Percentiles rank a stretch among this genome's conserved stretches.
phyloP scores from a whole-genome alignment of 2,888 invertebrate species.

The Oasisia sp. region DNA sequence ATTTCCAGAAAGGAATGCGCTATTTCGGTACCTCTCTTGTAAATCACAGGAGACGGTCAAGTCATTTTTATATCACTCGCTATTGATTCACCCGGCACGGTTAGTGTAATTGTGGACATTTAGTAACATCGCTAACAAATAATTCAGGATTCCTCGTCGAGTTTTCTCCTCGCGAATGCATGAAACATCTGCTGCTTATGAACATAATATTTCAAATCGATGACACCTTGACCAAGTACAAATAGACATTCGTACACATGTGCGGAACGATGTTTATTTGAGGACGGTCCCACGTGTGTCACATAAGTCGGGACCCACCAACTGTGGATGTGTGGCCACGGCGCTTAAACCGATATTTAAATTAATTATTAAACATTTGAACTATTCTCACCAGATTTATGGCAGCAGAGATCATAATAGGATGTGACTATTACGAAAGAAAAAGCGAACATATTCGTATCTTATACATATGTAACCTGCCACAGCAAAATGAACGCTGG shows the following conservation, averaged over 20 bases:
- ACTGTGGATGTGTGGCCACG: too few relatives aligned
- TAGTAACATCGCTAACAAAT: background rate
- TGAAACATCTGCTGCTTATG: background rate
- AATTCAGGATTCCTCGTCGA: background rate
- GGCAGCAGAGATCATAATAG: too few relatives aligned
- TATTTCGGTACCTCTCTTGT: too few relatives aligned
- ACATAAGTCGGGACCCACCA: background rate
- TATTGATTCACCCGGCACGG: background rate
- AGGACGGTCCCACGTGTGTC: background rate
- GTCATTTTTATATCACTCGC: background rate
- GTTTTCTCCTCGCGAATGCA: background rate
- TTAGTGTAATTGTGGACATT: background rate
- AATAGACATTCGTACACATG: background rate
- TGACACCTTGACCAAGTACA: background rate
- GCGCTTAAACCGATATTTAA: too few relatives aligned
- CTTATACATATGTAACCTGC: too few relatives aligned
- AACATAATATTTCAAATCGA: background rate
- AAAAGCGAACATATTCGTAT: too few relatives aligned
- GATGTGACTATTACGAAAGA: too few relatives aligned
- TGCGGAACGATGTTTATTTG: background rate
- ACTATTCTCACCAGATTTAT: too few relatives aligned
- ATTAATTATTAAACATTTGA: too few relatives aligned
- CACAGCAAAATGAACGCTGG: too few relatives aligned
- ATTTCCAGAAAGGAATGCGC: too few relatives aligned
- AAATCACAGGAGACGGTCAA: background rate